Evolutionary conservation across 2,113 vertebrate genomes (phyloP).

Genomic region (Podilymbus podiceps): DNA sequence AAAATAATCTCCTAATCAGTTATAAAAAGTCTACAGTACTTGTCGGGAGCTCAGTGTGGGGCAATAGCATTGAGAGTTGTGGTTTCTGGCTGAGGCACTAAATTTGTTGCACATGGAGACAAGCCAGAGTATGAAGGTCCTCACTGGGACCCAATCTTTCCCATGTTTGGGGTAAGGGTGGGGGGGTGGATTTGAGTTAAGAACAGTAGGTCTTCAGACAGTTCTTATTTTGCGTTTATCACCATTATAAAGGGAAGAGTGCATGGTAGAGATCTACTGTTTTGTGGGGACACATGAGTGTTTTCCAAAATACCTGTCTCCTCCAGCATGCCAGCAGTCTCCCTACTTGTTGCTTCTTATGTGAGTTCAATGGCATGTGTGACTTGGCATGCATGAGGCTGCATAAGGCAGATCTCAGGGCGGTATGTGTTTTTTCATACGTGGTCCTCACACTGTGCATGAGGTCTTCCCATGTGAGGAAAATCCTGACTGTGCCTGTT

Average conservation of each 20-base stretch:
- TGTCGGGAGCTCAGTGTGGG: conserved; percentile 50
- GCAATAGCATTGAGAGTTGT: conserved; percentile 53
- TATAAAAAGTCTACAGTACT: conserved; percentile 35
- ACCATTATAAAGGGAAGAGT: not conserved
- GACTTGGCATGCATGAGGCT: not conserved
- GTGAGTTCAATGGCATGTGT: not conserved
- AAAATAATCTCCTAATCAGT: conserved; percentile 70
- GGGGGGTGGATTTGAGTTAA: not conserved
- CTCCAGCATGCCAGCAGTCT: not conserved
- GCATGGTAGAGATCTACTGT: not conserved
- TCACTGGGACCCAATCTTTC: not conserved
- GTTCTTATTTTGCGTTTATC: not conserved
- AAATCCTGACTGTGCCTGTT: not conserved
- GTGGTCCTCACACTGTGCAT: not conserved
- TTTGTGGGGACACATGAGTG: not conserved
- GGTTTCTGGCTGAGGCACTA: conserved; percentile 57
- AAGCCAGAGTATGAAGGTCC: conserved; percentile 24
- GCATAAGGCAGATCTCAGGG: not conserved
- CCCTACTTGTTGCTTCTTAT: not conserved
- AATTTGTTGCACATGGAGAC: conserved; percentile 52
- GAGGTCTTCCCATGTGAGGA: not conserved
- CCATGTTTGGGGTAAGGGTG: not conserved
- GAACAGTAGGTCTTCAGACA: not conserved
- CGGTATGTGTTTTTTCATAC: not conserved
- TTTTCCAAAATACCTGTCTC: not conserved